phyloP scores from a whole-genome alignment of 2,888 invertebrate species.

The Ornithoptera priamus region DNA sequence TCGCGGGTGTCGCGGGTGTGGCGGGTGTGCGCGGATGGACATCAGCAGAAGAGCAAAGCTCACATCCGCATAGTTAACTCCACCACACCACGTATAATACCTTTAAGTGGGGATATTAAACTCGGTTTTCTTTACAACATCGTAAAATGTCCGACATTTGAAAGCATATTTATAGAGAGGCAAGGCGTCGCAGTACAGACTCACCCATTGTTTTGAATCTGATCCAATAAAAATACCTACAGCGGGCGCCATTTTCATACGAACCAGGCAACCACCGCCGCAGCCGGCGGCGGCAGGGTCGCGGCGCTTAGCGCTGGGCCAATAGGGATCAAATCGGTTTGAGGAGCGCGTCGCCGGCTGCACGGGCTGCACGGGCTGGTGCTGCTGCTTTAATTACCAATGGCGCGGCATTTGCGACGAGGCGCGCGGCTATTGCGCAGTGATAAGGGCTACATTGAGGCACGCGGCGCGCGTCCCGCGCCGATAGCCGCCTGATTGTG shows the following conservation, averaged over 20 bases:
- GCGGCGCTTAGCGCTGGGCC: neutral
- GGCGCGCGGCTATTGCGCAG: constrained; percentile 11
- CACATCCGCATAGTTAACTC: neutral
- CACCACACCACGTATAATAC: constrained; percentile 26
- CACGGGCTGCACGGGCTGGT: no score
- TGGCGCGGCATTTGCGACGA: constrained; percentile 20
- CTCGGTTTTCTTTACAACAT: constrained; percentile 31
- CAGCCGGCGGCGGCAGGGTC: neutral
- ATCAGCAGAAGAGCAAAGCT: constrained; percentile 9
- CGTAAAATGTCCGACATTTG: constrained; percentile 35
- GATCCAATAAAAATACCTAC: constrained; percentile 42
- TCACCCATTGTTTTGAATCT: constrained; percentile 40
- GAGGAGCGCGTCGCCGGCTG: neutral
- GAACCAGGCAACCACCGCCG: constrained; percentile 23
- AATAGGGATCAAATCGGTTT: constrained; percentile 21
- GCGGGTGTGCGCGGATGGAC: neutral
- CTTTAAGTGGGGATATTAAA: constrained; percentile 35
- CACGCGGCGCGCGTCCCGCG: neutral
- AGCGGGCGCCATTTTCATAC: constrained; percentile 39
- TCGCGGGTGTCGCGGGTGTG: constrained; percentile 13
- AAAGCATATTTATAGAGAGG: constrained; percentile 37
- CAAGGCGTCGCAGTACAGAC: constrained; percentile 37
- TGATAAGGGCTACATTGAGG: constrained; percentile 28
- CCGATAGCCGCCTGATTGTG: neutral
- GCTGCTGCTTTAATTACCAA: constrained; percentile 26